Base-by-base conservation (phyloP, 2,888 invertebrate genomes). In the Slavum lentiscoides region DNA sequence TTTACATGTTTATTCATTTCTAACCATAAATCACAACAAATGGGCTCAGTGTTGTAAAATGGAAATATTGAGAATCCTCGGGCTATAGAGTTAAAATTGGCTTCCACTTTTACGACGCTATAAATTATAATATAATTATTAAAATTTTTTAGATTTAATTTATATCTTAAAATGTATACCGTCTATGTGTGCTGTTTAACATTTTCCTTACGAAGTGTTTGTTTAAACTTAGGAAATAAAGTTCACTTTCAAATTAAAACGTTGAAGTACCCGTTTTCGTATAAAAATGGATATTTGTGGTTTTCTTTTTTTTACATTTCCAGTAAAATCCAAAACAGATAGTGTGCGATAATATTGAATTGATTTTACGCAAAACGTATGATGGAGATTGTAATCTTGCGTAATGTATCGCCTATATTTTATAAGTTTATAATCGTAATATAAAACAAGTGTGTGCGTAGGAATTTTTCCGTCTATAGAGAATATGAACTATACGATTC, bases 1-100 rank as follows among this genome's bases (percentile, higher is more conserved):
- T 66, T 55, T 74, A 37, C 23, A 66, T 17, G 9, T 74, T 66
- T 74, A 74, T 66, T 55, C 55, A 21, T 74, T 74, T 66, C 21
- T 74, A 66, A 55, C 39, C 55, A 74, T 74, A 74, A 74, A 74
- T 74, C 74, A 74, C 23, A 58, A 58, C 19, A 58, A 67, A 75
- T 67, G 58, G 74, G 13, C 58, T 30, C 17, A 43, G 53, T 53
- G 39, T 19, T 66, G 58, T 75, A 23, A 67, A 75, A 7, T 58
- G 21, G 13, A 75, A 19, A 23, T 66, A 3, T 74, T 74, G 55
- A 62, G 73, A 37, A 64, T 74, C 53, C 49, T n/a, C 53, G 49
- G n/a, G 62, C 4, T n/a, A n/a, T n/a, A 74, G 23, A 62, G 19
- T 62, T n/a, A 62, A 64, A 64, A 64, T 74, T 64, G 74, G 74